Conservation (phyloP, 2,797 vertebrate species). For the Epinephelus coioides region DNA sequence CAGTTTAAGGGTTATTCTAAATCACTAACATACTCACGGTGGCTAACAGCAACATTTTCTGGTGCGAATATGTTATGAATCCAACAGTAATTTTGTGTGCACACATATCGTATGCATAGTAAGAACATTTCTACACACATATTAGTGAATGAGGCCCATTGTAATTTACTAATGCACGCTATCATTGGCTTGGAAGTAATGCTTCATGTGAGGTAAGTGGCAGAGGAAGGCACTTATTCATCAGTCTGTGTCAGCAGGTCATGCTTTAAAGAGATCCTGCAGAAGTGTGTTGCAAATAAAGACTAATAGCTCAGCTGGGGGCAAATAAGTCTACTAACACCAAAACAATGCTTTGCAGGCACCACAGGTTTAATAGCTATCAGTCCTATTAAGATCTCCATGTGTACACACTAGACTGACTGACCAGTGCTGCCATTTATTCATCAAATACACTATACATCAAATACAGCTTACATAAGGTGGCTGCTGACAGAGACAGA, state of each 20-base stretch:
- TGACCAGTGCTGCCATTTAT: background rate
- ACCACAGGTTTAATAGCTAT: slow-evolving; percentile 34
- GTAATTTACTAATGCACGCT: background rate
- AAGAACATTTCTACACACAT: no score
- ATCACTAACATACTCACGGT: no score
- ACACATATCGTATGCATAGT: no score
- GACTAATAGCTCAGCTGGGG: slow-evolving; percentile 43
- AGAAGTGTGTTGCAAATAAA: slow-evolving; percentile 54
- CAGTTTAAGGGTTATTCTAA: no score
- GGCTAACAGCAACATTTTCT: no score
- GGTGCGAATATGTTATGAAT: no score
- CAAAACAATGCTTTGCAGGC: slow-evolving; percentile 27
- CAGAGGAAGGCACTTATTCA: slow-evolving; percentile 43
- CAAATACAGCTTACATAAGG: slow-evolving; percentile 10
- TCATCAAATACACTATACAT: background rate
- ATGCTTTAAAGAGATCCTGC: slow-evolving; percentile 34
- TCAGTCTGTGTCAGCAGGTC: slow-evolving; percentile 47
- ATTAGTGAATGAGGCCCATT: background rate
- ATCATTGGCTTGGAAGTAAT: slow-evolving; percentile 29
- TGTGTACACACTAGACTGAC: background rate
- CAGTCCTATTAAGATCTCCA: slow-evolving; percentile 18
- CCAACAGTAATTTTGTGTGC: no score
- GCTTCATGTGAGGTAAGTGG: slow-evolving; percentile 34
- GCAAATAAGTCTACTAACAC: slow-evolving; percentile 44
- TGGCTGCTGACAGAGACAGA: slow-evolving; percentile 21